These are phyloP conservation scores for Gonioctena quinquepunctata DNA, from an alignment of 1,140 invertebrate genomes.

Conservation along the genomic window DNA sequence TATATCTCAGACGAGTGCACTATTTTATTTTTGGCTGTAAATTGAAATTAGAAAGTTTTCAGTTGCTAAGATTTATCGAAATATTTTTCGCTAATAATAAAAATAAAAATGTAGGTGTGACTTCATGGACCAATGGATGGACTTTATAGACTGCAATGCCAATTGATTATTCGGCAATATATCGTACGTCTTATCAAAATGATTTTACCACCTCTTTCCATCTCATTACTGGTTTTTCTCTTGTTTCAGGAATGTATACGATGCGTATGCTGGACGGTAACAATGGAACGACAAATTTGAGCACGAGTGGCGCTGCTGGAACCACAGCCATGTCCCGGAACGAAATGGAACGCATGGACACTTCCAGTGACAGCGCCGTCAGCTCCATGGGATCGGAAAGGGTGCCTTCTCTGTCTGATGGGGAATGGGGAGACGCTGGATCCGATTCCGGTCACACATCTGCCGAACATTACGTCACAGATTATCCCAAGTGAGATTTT, in stretches of 20 bases:
- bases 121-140: too few species aligned
- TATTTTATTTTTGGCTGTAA: too few species aligned
- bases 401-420: constrained; percentile 84
- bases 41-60: too few species aligned
- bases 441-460: constrained; percentile 78
- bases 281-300: constrained; percentile 46
- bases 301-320: constrained; percentile 51
- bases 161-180: too few species aligned
- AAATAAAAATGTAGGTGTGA: too few species aligned
- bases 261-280: constrained; percentile 79
- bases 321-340: constrained; percentile 53
- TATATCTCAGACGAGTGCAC: too few species aligned
- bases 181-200: too few species aligned
- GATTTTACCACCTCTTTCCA: too few species aligned
- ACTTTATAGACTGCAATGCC: too few species aligned
- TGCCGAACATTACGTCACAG: constrained; percentile 63
- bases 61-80: too few species aligned
- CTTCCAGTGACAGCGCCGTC: constrained; percentile 83
- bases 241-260: constrained; percentile 78
- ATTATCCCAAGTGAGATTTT: constrained; percentile 57
- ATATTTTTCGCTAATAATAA: too few species aligned
- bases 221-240: background rate
- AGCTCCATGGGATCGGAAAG: constrained; percentile 90
- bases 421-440: constrained; percentile 85
- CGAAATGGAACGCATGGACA: constrained; percentile 72